Percentiles rank a stretch among this genome's conserved stretches.
phyloP scores from a whole-genome alignment of 92 coral and sea anemone genomes.

The Scolanthus callimorphus region DNA sequence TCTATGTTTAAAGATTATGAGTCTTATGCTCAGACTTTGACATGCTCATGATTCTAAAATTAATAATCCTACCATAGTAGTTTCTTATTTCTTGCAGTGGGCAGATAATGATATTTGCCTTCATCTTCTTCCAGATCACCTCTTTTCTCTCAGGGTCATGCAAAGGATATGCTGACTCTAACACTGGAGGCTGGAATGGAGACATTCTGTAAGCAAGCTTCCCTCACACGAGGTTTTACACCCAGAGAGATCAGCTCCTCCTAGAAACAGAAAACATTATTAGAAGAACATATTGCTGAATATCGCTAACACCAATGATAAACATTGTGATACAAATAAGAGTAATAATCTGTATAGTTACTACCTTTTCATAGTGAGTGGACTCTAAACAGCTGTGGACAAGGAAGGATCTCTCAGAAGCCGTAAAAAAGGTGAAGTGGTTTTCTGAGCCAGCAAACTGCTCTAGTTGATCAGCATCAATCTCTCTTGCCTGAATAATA shows the following conservation, averaged over 20 bases:
- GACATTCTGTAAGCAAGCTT: conserved; percentile 67
- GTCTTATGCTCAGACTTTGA: no score
- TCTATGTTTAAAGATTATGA: no score
- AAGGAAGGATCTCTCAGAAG: conserved; percentile 83
- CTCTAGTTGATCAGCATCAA: conserved; percentile 43
- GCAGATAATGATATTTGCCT: conserved; percentile 72
- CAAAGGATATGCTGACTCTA: conserved; percentile 84
- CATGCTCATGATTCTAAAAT: no score
- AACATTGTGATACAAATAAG: not conserved
- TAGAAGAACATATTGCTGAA: no score
- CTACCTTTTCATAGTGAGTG: conserved; percentile 57
- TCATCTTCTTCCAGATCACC: conserved; percentile 83
- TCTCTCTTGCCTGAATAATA: conserved; percentile 34
- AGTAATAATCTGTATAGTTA: no score
- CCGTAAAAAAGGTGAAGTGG: conserved; percentile 66
- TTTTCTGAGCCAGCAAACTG: conserved; percentile 72
- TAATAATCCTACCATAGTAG: conserved; percentile 73
- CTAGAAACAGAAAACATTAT: no score
- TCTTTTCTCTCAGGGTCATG: conserved; percentile 68
- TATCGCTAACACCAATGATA: not conserved
- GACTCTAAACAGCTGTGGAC: conserved; percentile 64
- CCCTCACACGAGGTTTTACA: conserved; percentile 61
- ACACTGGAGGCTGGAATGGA: conserved; percentile 83
- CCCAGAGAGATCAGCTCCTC: conserved; percentile 52
- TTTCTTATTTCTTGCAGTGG: conserved; percentile 93